Evolutionary conservation across 2,797 vertebrate genomes (phyloP).

Genomic region (Synaphobranchus kaupii): DNA sequence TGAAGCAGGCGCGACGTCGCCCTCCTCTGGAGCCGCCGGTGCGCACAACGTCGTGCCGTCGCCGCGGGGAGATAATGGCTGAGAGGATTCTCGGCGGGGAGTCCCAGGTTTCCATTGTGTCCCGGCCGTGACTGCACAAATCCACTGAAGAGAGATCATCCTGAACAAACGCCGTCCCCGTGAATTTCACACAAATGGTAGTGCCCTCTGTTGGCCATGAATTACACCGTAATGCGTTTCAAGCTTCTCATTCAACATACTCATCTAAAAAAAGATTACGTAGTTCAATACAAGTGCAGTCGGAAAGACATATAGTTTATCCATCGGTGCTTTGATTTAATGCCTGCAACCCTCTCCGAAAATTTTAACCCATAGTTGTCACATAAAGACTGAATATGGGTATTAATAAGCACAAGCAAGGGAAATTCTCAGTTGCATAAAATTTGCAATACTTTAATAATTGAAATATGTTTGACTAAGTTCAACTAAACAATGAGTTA

Average conservation of each 20-base stretch:
- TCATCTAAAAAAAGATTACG: neutral
- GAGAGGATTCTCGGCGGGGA: constrained; percentile 15
- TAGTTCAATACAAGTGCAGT: neutral
- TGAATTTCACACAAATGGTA: neutral
- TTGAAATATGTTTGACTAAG: neutral
- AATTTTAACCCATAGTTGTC: neutral
- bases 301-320: neutral
- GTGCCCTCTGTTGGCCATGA: constrained; percentile 23
- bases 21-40: constrained; percentile 17
- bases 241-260: neutral
- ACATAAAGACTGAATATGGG: neutral
- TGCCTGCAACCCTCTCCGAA: neutral
- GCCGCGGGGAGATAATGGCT: neutral
- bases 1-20: constrained; percentile 18
- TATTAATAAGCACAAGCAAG: neutral
- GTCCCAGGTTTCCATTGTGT: constrained; percentile 20
- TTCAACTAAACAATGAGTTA: neutral
- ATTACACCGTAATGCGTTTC: neutral
- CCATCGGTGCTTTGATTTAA: neutral
- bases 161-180: constrained; percentile 1
- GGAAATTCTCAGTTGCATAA: neutral
- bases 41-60: neutral
- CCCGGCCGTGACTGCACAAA: constrained; percentile 33
- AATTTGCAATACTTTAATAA: neutral
- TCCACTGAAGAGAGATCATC: constrained; percentile 42